Conservation (phyloP, 2,888 invertebrate genomes). For the Cotesia congregata region DNA sequence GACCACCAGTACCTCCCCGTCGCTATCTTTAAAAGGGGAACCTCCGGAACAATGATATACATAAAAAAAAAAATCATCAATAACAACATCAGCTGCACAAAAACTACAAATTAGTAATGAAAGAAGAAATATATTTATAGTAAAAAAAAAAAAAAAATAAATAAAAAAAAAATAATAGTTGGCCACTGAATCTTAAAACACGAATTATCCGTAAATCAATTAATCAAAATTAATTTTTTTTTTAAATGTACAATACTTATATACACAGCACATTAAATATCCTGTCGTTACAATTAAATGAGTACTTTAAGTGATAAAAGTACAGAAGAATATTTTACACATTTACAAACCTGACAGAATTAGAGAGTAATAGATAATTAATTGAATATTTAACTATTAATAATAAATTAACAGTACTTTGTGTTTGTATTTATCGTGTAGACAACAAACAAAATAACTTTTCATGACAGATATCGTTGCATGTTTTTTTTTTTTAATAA, state of each 20-base stretch:
- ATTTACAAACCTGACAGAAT: background rate
- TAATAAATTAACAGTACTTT: background rate
- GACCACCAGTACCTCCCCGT: constrained; percentile 58
- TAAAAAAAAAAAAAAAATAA: background rate
- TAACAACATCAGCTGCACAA: background rate
- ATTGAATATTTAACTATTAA: background rate
- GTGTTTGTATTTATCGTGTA: background rate
- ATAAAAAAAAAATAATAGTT: background rate
- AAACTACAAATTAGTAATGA: background rate
- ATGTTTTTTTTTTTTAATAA: constrained; percentile 38
- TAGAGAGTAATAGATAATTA: background rate
- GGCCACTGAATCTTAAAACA: background rate
- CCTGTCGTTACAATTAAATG: background rate
- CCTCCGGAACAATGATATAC: background rate
- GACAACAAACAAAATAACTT: constrained; percentile 19
- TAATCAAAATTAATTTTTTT: constrained; percentile 7
- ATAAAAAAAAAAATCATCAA: constrained; percentile 2
- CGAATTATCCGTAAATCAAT: constrained; percentile 4
- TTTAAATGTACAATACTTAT: background rate
- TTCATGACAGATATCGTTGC: constrained; percentile 28
- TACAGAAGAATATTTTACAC: constrained; percentile 2
- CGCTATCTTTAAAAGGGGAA: constrained; percentile 52
- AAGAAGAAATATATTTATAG: background rate
- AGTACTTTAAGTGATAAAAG: background rate
- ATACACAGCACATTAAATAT: background rate